phyloP scores from a whole-genome alignment of 2,888 invertebrate species.

The Drosophila rellima region DNA sequence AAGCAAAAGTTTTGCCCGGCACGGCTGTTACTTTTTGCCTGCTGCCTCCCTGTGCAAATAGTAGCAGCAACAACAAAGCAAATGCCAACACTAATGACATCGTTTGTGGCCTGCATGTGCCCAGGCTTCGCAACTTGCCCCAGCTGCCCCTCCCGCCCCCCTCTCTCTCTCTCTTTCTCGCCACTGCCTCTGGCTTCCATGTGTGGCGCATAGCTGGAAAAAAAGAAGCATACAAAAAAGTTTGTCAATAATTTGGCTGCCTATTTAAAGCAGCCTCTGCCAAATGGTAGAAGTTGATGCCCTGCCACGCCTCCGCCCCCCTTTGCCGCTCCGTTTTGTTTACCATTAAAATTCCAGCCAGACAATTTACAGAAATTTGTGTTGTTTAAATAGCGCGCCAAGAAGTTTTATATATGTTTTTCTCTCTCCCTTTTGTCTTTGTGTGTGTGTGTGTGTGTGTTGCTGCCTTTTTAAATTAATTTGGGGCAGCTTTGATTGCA shows the following conservation, averaged over 20 bases:
- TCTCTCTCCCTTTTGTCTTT: conserved; percentile 2
- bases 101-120: conserved; percentile 69
- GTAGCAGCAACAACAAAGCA: conserved; percentile 43
- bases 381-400: conserved; percentile 72
- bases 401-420: conserved; percentile 34
- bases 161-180: neutral
- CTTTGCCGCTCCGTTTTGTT: conserved; percentile 46
- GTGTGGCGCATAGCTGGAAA: conserved; percentile 33
- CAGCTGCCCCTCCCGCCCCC: neutral
- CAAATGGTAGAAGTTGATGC: conserved; percentile 47
- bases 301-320: neutral
- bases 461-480: conserved; percentile 71
- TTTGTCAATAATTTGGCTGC: conserved; percentile 74
- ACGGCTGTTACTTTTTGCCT: conserved; percentile 60
- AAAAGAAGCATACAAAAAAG: conserved; percentile 33
- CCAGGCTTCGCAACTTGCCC: conserved; percentile 9
- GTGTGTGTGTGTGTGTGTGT: conserved; percentile 20
- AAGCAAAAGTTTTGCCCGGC: conserved; percentile 67
- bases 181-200: conserved; percentile 15
- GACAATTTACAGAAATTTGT: conserved; percentile 75
- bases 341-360: conserved; percentile 78
- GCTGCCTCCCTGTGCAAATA: conserved; percentile 48
- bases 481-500: conserved; percentile 75
- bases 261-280: conserved; percentile 69
- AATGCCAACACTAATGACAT: conserved; percentile 73